These are phyloP conservation scores for Oopsacas minuta DNA, from an alignment of 37 sponge, comb jelly and placozoan species.

Conservation along the genomic window DNA sequence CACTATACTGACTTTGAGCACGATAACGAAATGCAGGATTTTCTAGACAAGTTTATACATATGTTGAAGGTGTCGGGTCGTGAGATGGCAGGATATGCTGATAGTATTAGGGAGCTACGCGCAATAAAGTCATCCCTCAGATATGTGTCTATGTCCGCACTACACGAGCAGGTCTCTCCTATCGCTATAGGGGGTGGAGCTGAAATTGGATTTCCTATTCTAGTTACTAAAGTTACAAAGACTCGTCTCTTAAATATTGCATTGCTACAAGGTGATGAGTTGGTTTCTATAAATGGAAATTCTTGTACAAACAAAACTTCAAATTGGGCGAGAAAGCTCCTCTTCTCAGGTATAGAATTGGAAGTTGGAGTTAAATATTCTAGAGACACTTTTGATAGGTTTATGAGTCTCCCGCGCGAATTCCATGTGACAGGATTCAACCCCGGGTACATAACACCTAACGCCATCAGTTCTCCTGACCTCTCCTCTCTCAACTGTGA, in stretches of 20 bases:
- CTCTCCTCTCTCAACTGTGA: neutral
- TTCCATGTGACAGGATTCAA: neutral
- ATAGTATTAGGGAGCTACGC: neutral
- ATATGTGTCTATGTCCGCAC: neutral
- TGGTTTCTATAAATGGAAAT: neutral
- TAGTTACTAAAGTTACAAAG: neutral
- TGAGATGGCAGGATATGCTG: neutral
- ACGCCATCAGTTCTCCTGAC: neutral
- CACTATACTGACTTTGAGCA: constrained; percentile 69
- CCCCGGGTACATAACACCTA: neutral
- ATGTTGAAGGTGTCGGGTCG: neutral
- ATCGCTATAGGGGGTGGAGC: constrained; percentile 3
- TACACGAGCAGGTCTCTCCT: neutral
- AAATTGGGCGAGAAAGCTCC: neutral
- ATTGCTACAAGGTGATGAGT: neutral
- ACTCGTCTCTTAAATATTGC: neutral
- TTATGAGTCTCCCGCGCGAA: neutral
- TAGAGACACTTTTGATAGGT: neutral
- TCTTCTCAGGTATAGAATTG: neutral
- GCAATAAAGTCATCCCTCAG: neutral
- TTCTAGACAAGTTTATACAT: constrained; percentile 51
- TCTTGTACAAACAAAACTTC: neutral
- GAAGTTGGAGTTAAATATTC: neutral
- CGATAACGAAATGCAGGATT: constrained; percentile 30
- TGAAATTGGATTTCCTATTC: neutral